Evolutionary conservation across 2,888 invertebrate species (phyloP), one percentile per base, ranked within the genome.

Genomic region (Pollenia amentaria): DNA sequence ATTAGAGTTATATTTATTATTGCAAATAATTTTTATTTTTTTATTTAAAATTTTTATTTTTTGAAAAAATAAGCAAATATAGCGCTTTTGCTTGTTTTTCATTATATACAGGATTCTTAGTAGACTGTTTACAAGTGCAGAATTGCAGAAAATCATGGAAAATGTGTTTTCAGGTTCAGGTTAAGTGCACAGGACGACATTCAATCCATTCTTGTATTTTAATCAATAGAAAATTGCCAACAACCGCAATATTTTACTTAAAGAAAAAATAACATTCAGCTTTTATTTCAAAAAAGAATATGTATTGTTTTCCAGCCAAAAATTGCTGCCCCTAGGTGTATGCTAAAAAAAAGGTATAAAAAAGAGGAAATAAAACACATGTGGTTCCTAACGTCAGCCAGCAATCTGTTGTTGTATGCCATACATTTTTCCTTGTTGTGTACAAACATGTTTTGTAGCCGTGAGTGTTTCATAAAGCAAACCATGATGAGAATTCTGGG

Each of bases 161-260:
- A 9, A 57, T 38, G 18, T 40, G 12, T 1, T 40, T 69, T 48
- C 40, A n/a, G 57, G 21, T 51, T 69, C 48, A 42, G 51, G 51
- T 65, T 65, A 44, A 44, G 44, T 75, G 16, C 53, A 48, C 18
- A 21, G 7, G 40, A 78, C 57, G 40, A 69, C 57, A 65, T 65
- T 40, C 40, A 18, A 18, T 18, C 14, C 38, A 29, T 67, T 67
- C 2, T n/a, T 14, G n/a, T 4, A 12, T 29, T 7, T 67, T 12
- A 0, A 44, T 10, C 10, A 57, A 6, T 60, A 57, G 18, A 65
- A 46, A 9, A 53, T 9, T 29, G 29, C 3, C 38, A 12, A 12
- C 42, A 53, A 18, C 14, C 53, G 14, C 40, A 69, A 3, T 16
- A 77, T 38, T 76, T 64, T 42, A 51, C n/a, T 16, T 6, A 3